These are phyloP conservation scores for Chelonia mydas DNA, from an alignment of 2,797 vertebrate genomes.

Conservation along the genomic window DNA sequence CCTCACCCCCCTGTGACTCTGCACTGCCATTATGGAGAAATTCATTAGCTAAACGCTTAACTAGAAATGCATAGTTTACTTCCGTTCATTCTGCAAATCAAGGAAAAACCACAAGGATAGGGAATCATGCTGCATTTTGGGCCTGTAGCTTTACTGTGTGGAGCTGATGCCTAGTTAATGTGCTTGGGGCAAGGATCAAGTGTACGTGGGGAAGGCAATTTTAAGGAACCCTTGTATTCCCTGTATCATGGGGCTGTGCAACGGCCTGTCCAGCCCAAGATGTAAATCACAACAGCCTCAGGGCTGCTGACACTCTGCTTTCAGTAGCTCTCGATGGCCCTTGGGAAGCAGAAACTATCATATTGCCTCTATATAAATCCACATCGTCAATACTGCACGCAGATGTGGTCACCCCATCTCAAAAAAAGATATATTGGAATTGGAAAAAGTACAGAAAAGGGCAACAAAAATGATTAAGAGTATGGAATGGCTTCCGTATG, in stretches of 20 bases:
- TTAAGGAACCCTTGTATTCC: neutral
- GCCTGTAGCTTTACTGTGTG: neutral
- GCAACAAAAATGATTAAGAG: too few species aligned
- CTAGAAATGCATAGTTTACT: constrained; percentile 59
- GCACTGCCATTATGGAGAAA: constrained; percentile 8
- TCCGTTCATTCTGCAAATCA: constrained; percentile 48
- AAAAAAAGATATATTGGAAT: too few species aligned
- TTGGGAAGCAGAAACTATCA: neutral
- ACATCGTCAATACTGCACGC: too few species aligned
- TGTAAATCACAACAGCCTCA: constrained; percentile 19
- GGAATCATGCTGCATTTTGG: constrained; percentile 27
- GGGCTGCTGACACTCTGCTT: constrained; percentile 34
- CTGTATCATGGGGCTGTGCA: neutral
- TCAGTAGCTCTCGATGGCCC: constrained; percentile 13
- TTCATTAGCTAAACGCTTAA: constrained; percentile 23
- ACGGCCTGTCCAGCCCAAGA: neutral
- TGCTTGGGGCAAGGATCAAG: neutral
- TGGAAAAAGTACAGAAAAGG: too few species aligned
- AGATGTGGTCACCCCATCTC: too few species aligned
- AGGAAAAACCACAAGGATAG: constrained; percentile 49
- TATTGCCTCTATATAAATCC: too few species aligned
- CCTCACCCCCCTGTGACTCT: constrained; percentile 22
- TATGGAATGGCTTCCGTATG: too few species aligned
- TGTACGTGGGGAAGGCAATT: neutral
- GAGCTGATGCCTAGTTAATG: neutral